Evolutionary conservation across 2,888 invertebrate genomes (phyloP).

Genomic region (Petrolisthes cinctipes): DNA sequence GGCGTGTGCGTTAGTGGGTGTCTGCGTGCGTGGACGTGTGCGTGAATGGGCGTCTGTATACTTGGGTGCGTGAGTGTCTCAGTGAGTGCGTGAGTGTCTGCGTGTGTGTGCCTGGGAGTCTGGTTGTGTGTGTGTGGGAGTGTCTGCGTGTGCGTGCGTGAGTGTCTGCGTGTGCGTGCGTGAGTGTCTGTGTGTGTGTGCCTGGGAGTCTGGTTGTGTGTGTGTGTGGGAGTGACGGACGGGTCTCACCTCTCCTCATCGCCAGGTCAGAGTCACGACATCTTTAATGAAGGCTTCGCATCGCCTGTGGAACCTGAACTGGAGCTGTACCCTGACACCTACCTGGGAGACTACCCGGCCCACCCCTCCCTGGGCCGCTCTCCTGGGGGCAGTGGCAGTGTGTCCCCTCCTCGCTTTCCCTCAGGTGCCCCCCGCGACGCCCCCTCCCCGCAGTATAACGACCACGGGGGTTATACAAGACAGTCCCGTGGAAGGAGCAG

Average conservation of each 20-base stretch:
- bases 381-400: slow-evolving; percentile 36
- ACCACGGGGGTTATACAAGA: background rate
- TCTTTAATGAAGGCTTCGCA: slow-evolving; percentile 36
- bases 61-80: too few species aligned
- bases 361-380: slow-evolving; percentile 40
- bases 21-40: too few species aligned
- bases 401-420: slow-evolving; percentile 24
- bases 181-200: too few species aligned
- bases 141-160: too few species aligned
- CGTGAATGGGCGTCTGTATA: too few species aligned
- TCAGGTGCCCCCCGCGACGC: background rate
- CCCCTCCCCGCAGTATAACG: slow-evolving; percentile 23
- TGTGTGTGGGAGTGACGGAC: too few species aligned
- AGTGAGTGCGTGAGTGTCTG: too few species aligned
- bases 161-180: too few species aligned
- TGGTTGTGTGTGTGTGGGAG: background rate
- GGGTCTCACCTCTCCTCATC: too few species aligned
- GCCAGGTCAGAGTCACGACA: slow-evolving; percentile 19
- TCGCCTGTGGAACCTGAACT: slow-evolving; percentile 40
- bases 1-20: too few species aligned
- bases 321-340: slow-evolving; percentile 20
- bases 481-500: background rate
- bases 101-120: background rate
- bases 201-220: too few species aligned
- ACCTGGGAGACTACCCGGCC: slow-evolving; percentile 25